Conservation (phyloP, 2,113 vertebrate genomes). For the Sterrhoptilus dennistouni region DNA sequence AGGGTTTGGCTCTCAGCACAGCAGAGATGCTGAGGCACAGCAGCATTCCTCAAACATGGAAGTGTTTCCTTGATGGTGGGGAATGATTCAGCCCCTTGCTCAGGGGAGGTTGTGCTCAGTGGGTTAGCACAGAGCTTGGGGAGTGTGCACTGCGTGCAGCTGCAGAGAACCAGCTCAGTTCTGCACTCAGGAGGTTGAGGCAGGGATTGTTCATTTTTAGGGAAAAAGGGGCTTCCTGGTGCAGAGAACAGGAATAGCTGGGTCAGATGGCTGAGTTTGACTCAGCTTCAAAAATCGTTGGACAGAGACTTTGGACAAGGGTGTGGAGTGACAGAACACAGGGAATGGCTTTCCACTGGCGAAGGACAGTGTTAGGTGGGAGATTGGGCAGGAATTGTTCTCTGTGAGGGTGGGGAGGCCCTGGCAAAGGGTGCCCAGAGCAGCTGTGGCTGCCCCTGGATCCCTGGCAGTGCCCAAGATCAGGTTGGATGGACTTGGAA, state of each 20-base stretch:
- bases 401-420: accelerated
- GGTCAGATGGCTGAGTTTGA: neutral
- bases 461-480: neutral
- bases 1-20: accelerated
- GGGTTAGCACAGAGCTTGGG: neutral
- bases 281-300: neutral
- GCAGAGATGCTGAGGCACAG: neutral
- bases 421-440: neutral
- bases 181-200: neutral
- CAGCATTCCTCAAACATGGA: neutral
- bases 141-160: accelerated
- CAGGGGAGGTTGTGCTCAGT: neutral
- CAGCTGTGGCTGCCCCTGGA: neutral
- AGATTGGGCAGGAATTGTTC: neutral
- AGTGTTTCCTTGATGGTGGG: neutral
- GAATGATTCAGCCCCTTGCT: neutral
- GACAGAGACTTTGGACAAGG: neutral
- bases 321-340: neutral
- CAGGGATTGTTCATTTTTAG: neutral
- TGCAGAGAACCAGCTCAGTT: too few relatives aligned
- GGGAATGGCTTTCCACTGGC: neutral
- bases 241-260: neutral
- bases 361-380: neutral
- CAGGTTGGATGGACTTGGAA: neutral
- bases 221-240: neutral